Evolutionary conservation across 2,113 vertebrate genomes (phyloP).

Genomic region (Leptobrachium ailaonicum): DNA sequence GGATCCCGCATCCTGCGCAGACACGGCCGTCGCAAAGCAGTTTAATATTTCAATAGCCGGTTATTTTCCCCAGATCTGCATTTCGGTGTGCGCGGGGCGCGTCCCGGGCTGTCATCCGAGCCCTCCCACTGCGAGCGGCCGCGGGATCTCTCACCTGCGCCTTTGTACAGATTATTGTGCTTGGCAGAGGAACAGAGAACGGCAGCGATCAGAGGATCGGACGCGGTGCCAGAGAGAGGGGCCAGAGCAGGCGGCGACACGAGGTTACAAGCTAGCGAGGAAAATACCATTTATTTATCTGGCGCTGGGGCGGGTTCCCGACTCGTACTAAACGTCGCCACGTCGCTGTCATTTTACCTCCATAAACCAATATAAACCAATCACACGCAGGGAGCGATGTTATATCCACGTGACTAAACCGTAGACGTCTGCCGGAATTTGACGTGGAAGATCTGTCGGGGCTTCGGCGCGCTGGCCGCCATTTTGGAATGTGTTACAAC

Average conservation of each 20-base stretch:
- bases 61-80: not conserved
- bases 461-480: too few species aligned
- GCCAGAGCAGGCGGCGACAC: not conserved
- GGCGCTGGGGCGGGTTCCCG: not conserved
- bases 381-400: too few species aligned
- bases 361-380: too few species aligned
- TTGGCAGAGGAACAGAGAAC: constrained; percentile 12
- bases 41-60: constrained; percentile 2
- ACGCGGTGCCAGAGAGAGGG: not conserved
- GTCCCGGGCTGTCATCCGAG: not conserved
- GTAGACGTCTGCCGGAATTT: too few species aligned
- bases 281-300: not conserved
- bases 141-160: constrained; percentile 24
- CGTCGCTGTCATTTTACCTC: too few species aligned
- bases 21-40: not conserved
- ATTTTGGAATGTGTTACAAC: too few species aligned
- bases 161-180: constrained; percentile 19
- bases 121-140: not conserved
- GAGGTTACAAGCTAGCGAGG: not conserved
- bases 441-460: too few species aligned
- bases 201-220: not conserved
- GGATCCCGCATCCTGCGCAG: constrained; percentile 16
- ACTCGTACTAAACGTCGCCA: too few species aligned
- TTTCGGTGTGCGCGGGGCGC: not conserved
- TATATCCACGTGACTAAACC: too few species aligned